Conservation (phyloP, 1,140 invertebrate species). For the Holotrichia oblita region DNA sequence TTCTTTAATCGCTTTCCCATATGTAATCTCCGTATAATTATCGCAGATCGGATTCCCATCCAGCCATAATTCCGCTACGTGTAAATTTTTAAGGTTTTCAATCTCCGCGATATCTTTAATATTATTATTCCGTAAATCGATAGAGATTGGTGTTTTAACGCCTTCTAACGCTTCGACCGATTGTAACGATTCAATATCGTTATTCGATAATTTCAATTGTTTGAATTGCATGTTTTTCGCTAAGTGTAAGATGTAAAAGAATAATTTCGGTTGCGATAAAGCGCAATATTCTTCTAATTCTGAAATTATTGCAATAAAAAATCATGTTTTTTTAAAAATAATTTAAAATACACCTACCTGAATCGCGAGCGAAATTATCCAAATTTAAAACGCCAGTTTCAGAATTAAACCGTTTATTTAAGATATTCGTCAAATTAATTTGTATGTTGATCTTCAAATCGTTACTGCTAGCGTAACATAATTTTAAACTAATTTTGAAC, state of each 20-base stretch:
- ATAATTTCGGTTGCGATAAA: slow-evolving; percentile 62
- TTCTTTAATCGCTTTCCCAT: slow-evolving; percentile 70
- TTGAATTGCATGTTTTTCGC: slow-evolving; percentile 59
- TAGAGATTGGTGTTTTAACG: slow-evolving; percentile 53
- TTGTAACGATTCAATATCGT: slow-evolving; percentile 59
- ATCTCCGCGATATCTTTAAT: slow-evolving; percentile 73
- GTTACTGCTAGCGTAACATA: slow-evolving; percentile 62
- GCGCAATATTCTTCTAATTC: slow-evolving; percentile 63
- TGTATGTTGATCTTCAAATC: slow-evolving; percentile 64
- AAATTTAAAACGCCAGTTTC: slow-evolving; percentile 59
- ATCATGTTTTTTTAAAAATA: background rate
- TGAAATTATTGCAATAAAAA: slow-evolving; percentile 44
- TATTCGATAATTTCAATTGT: slow-evolving; percentile 61
- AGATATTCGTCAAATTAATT: slow-evolving; percentile 58
- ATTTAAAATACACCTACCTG: slow-evolving; percentile 49
- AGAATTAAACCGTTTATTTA: slow-evolving; percentile 60
- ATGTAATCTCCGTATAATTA: slow-evolving; percentile 76
- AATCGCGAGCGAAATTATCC: slow-evolving; percentile 62
- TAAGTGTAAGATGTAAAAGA: slow-evolving; percentile 63
- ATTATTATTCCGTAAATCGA: slow-evolving; percentile 67
- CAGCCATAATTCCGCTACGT: slow-evolving; percentile 76
- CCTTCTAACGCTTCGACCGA: slow-evolving; percentile 59
- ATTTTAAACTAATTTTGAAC: slow-evolving; percentile 61
- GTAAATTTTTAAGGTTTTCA: slow-evolving; percentile 73
- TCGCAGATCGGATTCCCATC: slow-evolving; percentile 83